Percentiles rank a stretch among this genome's conserved stretches.
Evolutionary conservation across 2,113 vertebrate genomes (phyloP).

Genomic region (Chaenogobius annularis): DNA sequence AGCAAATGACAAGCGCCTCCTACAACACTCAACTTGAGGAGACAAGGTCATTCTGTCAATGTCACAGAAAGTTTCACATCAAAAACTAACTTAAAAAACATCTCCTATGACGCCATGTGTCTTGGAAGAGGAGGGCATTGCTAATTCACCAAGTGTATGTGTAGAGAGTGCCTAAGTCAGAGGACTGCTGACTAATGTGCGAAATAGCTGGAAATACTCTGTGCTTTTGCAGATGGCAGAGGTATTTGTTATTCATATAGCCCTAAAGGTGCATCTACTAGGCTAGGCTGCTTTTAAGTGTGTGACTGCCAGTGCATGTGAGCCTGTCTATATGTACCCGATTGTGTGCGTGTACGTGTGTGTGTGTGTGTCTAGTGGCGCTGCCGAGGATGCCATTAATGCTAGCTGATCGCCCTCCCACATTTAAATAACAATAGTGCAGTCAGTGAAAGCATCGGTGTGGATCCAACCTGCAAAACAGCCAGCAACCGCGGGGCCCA

Average conservation of each 20-base stretch:
- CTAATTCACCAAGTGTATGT: constrained; percentile 50
- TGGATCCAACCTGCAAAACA: constrained; percentile 75
- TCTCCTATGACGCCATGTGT: constrained; percentile 23
- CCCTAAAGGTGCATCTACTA: constrained; percentile 73
- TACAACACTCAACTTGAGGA: constrained; percentile 47
- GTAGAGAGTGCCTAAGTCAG: constrained; percentile 57
- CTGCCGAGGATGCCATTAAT: constrained; percentile 75
- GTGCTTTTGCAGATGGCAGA: constrained; percentile 65
- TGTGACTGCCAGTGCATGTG: constrained; percentile 41
- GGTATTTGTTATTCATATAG: constrained; percentile 75
- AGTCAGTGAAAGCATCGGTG: constrained; percentile 71
- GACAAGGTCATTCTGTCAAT: constrained; percentile 58
- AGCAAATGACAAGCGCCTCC: constrained; percentile 57
- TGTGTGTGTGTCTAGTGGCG: constrained; percentile 21
- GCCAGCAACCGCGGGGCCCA: constrained; percentile 58
- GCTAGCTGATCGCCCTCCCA: constrained; percentile 71
- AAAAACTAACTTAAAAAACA: constrained; percentile 56
- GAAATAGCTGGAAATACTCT: constrained; percentile 67
- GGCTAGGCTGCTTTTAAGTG: constrained; percentile 59
- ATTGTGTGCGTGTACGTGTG: constrained; percentile 40
- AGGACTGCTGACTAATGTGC: constrained; percentile 73
- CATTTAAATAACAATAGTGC: constrained; percentile 79
- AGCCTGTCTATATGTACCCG: constrained; percentile 30
- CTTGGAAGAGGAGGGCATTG: constrained; percentile 25
- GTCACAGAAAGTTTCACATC: constrained; percentile 51